These are phyloP conservation scores for Promerops cafer DNA, from an alignment of 2,113 vertebrate genomes.

Conservation along the genomic window DNA sequence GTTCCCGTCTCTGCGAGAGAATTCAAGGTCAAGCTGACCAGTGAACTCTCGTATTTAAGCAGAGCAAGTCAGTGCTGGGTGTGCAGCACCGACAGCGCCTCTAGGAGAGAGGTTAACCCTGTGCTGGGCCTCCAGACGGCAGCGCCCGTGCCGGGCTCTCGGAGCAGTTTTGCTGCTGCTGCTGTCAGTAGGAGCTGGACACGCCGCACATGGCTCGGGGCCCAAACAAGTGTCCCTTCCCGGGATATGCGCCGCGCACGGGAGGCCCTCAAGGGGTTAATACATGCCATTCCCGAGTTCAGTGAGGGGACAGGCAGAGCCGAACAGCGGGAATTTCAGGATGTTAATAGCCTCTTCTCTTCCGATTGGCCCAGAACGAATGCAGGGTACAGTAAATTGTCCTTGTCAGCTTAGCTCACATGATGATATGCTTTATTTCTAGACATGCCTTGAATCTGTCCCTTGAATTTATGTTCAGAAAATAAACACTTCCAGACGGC, in stretches of 20 bases:
- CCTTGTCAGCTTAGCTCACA: conserved; percentile 82
- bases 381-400: conserved; percentile 81
- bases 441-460: conserved; percentile 85
- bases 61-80: neutral
- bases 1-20: conserved; percentile 29
- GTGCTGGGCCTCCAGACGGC: neutral
- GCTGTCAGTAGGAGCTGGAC: neutral
- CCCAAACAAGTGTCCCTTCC: conserved; percentile 28
- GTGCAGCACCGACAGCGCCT: neutral
- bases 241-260: neutral
- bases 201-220: neutral
- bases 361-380: conserved; percentile 78
- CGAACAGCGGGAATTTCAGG: conserved; percentile 74
- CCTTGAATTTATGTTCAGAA: conserved; percentile 83
- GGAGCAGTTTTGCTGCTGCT: neutral
- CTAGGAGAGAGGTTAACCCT: conserved; percentile 31
- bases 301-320: conserved; percentile 74
- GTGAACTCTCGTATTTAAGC: conserved; percentile 33
- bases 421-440: conserved; percentile 86
- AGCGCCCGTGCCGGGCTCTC: neutral
- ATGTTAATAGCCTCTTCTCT: conserved; percentile 76
- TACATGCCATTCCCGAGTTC: conserved; percentile 75
- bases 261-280: conserved; percentile 71
- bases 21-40: conserved; percentile 59
- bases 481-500: conserved; percentile 85